Evolutionary conservation across 2,888 invertebrate species (phyloP).

Genomic region (Pantelozetes paolii): DNA sequence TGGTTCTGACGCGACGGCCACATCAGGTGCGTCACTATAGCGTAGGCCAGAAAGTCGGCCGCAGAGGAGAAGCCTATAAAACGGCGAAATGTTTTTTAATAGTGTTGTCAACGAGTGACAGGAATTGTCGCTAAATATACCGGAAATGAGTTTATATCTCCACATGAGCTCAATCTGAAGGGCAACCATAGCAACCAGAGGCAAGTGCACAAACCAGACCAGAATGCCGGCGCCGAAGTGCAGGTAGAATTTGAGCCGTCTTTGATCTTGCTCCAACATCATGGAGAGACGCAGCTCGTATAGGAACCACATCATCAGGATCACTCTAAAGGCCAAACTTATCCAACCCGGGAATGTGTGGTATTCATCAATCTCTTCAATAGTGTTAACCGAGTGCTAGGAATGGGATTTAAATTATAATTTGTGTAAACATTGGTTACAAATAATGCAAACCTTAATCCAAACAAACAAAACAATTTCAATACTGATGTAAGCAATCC

Average conservation of each 20-base stretch:
- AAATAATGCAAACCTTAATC: constrained; percentile 73
- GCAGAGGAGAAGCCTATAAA: constrained; percentile 82
- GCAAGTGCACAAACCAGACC: constrained; percentile 97
- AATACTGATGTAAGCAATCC: constrained; percentile 84
- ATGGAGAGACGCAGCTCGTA: constrained; percentile 68
- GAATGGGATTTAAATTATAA: constrained; percentile 7
- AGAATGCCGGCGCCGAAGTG: constrained; percentile 96
- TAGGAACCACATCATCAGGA: constrained; percentile 85
- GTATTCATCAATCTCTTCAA: constrained; percentile 93
- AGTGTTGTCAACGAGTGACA: too few relatives aligned
- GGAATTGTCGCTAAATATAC: constrained; percentile 57
- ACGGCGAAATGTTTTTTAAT: constrained; percentile 11
- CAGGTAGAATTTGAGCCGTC: constrained; percentile 83
- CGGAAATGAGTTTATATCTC: constrained; percentile 87
- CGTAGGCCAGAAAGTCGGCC: constrained; percentile 89
- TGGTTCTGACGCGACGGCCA: constrained; percentile 69
- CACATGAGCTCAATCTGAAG: constrained; percentile 88
- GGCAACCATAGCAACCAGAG: constrained; percentile 86
- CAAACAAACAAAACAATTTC: constrained; percentile 89
- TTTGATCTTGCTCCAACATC: constrained; percentile 71
- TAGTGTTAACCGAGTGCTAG: constrained; percentile 65
- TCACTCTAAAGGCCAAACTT: constrained; percentile 75
- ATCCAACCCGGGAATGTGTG: constrained; percentile 97
- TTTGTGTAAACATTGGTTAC: background rate
- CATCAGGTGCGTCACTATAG: constrained; percentile 87